A percentile compares a stretch with the other conserved stretches of the same genome.
Evolutionary conservation across 2,113 vertebrate species (phyloP).

Genomic region (Hypanus sabinus): DNA sequence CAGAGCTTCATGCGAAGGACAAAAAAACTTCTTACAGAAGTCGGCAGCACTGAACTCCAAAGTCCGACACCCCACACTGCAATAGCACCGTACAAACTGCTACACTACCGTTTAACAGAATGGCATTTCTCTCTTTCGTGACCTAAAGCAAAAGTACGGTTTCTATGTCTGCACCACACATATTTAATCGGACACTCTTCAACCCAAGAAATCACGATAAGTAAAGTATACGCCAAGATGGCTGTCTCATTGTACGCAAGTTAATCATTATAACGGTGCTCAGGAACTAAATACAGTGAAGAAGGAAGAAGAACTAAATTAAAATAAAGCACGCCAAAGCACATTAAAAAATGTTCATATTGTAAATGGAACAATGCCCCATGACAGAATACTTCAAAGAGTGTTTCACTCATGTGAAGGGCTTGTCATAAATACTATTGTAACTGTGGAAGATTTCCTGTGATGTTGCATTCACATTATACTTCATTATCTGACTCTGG

Average conservation of each 20-base stretch:
- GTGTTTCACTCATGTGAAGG: background rate
- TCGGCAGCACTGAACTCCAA: no score
- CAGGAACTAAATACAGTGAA: slow-evolving; percentile 20
- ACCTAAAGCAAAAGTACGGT: background rate
- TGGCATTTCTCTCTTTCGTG: background rate
- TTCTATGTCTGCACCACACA: background rate
- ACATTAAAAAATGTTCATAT: background rate
- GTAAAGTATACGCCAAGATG: background rate
- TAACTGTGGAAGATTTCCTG: background rate
- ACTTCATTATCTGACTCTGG: background rate
- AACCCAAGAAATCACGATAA: background rate
- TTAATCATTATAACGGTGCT: background rate
- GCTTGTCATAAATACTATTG: background rate
- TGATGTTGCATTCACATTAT: no score
- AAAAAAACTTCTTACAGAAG: no score
- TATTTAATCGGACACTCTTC: background rate
- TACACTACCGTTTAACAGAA: background rate
- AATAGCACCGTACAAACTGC: no score
- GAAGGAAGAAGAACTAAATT: background rate
- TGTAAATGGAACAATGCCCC: background rate
- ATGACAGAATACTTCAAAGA: background rate
- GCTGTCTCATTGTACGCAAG: background rate
- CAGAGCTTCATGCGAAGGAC: no score
- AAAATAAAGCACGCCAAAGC: background rate
- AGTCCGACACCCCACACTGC: no score